Percentiles rank a stretch among this genome's conserved stretches.
These are phyloP conservation scores for Zaprionus nigranus DNA, from an alignment of 1,140 invertebrate species.

Conservation along the genomic window DNA sequence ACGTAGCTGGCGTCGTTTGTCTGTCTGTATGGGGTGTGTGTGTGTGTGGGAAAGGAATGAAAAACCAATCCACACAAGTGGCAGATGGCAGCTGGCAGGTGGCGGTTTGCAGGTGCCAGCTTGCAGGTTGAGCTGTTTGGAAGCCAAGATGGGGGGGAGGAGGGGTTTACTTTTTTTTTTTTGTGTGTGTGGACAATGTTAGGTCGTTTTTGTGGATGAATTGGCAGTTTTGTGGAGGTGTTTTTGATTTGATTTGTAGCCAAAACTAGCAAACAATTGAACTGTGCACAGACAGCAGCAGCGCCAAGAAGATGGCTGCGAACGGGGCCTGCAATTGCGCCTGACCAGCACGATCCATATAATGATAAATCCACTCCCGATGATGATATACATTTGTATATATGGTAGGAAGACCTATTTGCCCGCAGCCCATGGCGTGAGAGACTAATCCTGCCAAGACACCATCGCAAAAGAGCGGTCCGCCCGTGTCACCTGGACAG, in stretches of 20 bases:
- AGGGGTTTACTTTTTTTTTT: no score
- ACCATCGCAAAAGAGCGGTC: conserved; percentile 24
- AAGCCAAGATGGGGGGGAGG: conserved; percentile 2
- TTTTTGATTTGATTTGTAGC: conserved; percentile 25
- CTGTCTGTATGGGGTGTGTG: background rate
- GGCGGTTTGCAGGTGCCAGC: background rate
- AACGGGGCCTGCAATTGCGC: background rate
- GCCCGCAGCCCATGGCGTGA: conserved; percentile 26
- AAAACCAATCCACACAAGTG: conserved; percentile 40
- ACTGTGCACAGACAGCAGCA: background rate
- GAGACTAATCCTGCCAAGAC: conserved; percentile 26
- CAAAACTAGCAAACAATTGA: background rate
- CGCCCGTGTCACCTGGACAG: conserved; percentile 57
- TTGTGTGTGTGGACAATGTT: conserved; percentile 1
- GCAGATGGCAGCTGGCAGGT: conserved; percentile 6
- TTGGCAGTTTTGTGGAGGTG: conserved; percentile 14
- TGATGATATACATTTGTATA: conserved; percentile 28
- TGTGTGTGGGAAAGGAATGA: conserved; percentile 11
- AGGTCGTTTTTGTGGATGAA: conserved; percentile 33
- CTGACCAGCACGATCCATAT: conserved; percentile 23
- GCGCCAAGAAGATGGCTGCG: background rate
- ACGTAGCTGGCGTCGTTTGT: background rate
- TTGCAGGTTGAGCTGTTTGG: background rate
- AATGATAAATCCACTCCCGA: conserved; percentile 26
- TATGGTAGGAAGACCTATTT: conserved; percentile 21